Conservation (phyloP, 2,113 vertebrate genomes). For the Balaenoptera acutorostrata region DNA sequence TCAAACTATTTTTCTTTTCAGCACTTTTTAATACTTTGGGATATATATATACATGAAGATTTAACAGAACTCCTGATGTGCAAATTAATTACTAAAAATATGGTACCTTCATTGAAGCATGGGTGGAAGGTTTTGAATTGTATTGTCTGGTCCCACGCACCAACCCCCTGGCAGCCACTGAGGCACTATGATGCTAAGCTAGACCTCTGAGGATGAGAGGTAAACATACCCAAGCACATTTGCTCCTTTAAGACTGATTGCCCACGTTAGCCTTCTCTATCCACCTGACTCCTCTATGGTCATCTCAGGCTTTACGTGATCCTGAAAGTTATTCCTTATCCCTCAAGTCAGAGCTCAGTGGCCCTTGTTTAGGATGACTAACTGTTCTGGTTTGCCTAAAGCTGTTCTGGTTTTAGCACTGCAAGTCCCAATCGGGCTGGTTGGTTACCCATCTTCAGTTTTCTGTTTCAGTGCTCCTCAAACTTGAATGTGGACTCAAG, state of each 20-base stretch:
- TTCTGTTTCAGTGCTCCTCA: neutral
- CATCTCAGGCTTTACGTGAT: neutral
- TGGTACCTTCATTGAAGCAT: neutral
- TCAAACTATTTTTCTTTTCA: neutral
- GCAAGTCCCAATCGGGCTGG: rapidly evolving
- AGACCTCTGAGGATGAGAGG: neutral
- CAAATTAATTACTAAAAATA: neutral
- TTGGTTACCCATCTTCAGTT: neutral
- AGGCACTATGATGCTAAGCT: neutral
- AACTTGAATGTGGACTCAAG: neutral
- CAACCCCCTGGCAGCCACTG: neutral
- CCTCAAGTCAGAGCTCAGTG: neutral
- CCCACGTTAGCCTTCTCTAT: neutral
- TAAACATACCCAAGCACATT: neutral
- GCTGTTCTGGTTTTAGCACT: neutral
- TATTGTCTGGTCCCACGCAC: neutral
- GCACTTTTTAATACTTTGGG: neutral
- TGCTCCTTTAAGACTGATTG: neutral
- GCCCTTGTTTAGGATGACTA: neutral
- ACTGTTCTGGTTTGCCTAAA: neutral
- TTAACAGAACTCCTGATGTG: neutral
- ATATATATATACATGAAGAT: neutral
- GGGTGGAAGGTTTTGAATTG: neutral
- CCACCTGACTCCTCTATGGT: too few relatives aligned
- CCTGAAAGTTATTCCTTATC: neutral